These are phyloP conservation scores for Drosophila longiperda DNA, from an alignment of 2,888 invertebrate genomes.

Conservation along the genomic window DNA sequence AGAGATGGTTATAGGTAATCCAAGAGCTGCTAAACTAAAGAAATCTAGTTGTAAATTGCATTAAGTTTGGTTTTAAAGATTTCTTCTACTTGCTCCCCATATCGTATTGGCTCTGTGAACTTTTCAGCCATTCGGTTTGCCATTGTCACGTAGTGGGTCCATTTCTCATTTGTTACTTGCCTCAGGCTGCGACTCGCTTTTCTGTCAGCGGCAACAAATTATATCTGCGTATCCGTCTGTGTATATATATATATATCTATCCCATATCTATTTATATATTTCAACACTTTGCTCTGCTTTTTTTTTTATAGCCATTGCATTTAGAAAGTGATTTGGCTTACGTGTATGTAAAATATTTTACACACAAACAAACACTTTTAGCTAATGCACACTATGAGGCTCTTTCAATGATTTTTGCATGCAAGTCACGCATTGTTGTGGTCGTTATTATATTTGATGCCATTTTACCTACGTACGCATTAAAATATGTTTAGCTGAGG, in stretches of 20 bases:
- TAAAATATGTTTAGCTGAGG: not conserved
- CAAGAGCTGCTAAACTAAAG: not conserved
- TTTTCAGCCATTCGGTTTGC: constrained; percentile 27
- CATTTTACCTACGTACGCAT: constrained; percentile 42
- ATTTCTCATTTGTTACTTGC: constrained; percentile 54
- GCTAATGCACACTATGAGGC: constrained; percentile 57
- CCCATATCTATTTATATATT: constrained; percentile 54
- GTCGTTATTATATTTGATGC: constrained; percentile 69
- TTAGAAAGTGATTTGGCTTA: constrained; percentile 67
- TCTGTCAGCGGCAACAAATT: constrained; percentile 64
- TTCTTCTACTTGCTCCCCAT: not conserved
- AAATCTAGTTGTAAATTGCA: constrained; percentile 7
- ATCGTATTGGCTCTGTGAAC: constrained; percentile 9
- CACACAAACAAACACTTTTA: constrained; percentile 22
- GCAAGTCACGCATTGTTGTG: constrained; percentile 68
- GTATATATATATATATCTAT: constrained; percentile 1
- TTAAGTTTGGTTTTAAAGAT: constrained; percentile 15
- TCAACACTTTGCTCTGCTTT: constrained; percentile 50
- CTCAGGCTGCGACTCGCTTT: constrained; percentile 32
- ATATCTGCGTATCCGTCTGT: constrained; percentile 35
- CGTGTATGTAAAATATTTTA: constrained; percentile 49
- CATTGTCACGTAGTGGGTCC: constrained; percentile 57
- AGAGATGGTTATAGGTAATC: not conserved
- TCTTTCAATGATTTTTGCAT: constrained; percentile 46
- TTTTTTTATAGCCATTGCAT: constrained; percentile 68